phyloP scores from a whole-genome alignment of 2,113 vertebrate species.

The Tachysurus fulvidraco region DNA sequence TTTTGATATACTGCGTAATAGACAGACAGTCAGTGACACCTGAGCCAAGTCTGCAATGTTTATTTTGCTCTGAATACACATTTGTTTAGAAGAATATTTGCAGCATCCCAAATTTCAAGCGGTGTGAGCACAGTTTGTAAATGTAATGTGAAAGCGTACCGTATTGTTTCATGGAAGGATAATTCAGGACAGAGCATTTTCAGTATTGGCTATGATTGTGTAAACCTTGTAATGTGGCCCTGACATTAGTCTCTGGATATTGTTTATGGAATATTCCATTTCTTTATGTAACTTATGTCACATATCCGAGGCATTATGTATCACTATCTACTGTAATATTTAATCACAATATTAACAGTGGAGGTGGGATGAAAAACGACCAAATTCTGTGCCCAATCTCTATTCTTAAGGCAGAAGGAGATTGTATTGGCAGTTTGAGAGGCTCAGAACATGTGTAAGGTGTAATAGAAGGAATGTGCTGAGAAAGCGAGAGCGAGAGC shows the following conservation, averaged over 20 bases:
- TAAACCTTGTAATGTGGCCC: not conserved
- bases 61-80: not conserved
- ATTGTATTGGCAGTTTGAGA: constrained; percentile 20
- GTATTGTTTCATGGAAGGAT: not conserved
- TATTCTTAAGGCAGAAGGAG: not conserved
- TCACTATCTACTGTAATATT: constrained; percentile 21
- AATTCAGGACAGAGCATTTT: not conserved
- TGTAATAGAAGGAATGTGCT: constrained; percentile 25
- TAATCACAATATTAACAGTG: constrained; percentile 1
- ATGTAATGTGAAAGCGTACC: constrained; percentile 6
- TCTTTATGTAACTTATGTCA: constrained; percentile 26
- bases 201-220: not conserved
- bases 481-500: too few species aligned
- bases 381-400: not conserved
- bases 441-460: constrained; percentile 1
- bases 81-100: constrained; percentile 10
- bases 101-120: not conserved
- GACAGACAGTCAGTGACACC: not conserved
- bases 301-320: not conserved
- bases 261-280: constrained; percentile 11
- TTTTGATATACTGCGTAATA: not conserved
- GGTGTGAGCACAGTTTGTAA: not conserved
- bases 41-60: not conserved
- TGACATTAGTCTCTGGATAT: not conserved
- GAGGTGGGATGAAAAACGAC: not conserved